These are phyloP conservation scores for Orthosia gracilis DNA, from an alignment of 2,888 invertebrate genomes.

Conservation along the genomic window DNA sequence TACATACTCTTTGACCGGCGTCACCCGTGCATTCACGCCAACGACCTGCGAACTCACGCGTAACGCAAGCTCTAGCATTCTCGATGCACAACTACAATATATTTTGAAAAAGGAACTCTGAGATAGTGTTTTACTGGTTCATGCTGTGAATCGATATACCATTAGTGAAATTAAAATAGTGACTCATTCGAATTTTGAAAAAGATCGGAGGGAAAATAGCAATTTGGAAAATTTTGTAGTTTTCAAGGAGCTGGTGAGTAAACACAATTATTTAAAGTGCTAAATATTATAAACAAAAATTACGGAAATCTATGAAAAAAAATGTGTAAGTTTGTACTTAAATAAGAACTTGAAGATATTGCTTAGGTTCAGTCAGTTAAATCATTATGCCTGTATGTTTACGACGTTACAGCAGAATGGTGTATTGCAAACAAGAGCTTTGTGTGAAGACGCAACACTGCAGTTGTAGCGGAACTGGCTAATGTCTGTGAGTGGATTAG, in stretches of 20 bases:
- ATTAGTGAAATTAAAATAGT: slow-evolving; percentile 49
- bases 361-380: not conserved
- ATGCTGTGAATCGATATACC: slow-evolving; percentile 27
- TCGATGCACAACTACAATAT: slow-evolving; percentile 58
- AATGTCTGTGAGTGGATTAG: slow-evolving; percentile 13
- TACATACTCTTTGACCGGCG: too few relatives aligned
- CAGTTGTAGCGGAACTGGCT: slow-evolving; percentile 25
- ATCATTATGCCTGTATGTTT: slow-evolving; percentile 18
- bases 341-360: not conserved
- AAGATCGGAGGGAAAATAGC: slow-evolving; percentile 24
- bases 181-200: slow-evolving; percentile 34
- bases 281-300: not conserved
- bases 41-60: slow-evolving; percentile 68
- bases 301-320: not conserved
- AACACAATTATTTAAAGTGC: not conserved
- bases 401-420: slow-evolving; percentile 51
- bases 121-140: slow-evolving; percentile 47
- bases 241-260: slow-evolving; percentile 31
- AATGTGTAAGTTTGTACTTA: not conserved
- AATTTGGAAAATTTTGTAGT: slow-evolving; percentile 28
- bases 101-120: slow-evolving; percentile 55
- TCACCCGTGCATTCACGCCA: slow-evolving; percentile 41
- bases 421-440: slow-evolving; percentile 49
- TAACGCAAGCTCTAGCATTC: slow-evolving; percentile 68
- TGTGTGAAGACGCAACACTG: slow-evolving; percentile 37